Base-by-base conservation (phyloP, 2,888 invertebrate species). In the Odontocolon sp. region DNA sequence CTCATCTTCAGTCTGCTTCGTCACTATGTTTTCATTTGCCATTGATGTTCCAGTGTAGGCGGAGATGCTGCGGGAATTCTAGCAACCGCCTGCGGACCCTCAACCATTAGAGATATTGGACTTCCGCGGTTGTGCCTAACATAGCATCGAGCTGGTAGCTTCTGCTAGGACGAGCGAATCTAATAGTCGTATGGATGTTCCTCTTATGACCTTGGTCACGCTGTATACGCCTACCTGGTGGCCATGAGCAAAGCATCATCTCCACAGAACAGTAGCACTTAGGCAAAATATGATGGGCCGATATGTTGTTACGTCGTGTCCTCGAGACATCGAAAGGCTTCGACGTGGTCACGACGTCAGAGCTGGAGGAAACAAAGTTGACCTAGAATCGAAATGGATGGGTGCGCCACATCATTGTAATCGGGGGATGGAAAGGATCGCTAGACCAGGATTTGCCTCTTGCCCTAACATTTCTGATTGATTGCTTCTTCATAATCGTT, bases 381-480 rank as follows among this genome's bases (percentile, higher is more conserved):
- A 75, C 75, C 75, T 40, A 69, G 57, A 75, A 64, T 33, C 26
- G 64, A 50, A 42, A 21, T 33, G 40, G 47, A 40, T 38, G 59
- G 72, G 66, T 66, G 72, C 31, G 50, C 14, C 18, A 18, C 33
- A 14, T 9, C 36, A 8, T 36, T 50, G 23, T 11, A 21, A 47
- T 26, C 5, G 45, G 47, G 57, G 57, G 57, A 14, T 66, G 54
- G 45, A 11, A 33, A 59, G 23, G 54, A 42, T 56, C n/a, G 2
- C 9, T n/a, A n/a, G 36, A 4, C 36, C 2, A 36, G n/a, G n/a
- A 5, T 36, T 36, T 36, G 36, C 36, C 36, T 2, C 2, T 36
- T 9, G 2, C 36, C 14, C 33, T 18, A 14, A 23, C 50, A 33
- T 23, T 63, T 23, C 47, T 26, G 47, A 63, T 63, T 63, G 63